These are phyloP conservation scores for Epinephelus fuscoguttatus DNA, from an alignment of 2,113 vertebrate genomes.

Conservation along the genomic window DNA sequence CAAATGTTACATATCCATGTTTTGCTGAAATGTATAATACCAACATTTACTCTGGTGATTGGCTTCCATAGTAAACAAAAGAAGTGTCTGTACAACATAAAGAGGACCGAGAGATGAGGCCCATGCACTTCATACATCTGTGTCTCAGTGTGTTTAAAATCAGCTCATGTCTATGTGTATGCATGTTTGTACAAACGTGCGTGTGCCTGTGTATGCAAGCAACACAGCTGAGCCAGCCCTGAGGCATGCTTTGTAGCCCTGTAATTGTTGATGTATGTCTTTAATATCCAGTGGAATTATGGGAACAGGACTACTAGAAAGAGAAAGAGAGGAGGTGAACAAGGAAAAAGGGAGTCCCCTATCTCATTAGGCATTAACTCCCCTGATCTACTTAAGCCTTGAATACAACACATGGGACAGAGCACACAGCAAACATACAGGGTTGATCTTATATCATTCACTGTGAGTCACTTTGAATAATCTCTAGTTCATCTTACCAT, in stretches of 20 bases:
- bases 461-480: not conserved
- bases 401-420: conserved; percentile 14
- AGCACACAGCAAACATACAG: not conserved
- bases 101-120: conserved; percentile 7
- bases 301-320: conserved; percentile 24
- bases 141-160: conserved; percentile 15
- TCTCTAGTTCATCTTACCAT: not conserved
- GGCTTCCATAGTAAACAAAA: not conserved
- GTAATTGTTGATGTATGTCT: conserved; percentile 83
- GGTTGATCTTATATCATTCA: not conserved
- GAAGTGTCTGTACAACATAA: not conserved
- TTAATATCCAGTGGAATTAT: conserved; percentile 77
- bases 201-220: conserved; percentile 11
- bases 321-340: conserved; percentile 23
- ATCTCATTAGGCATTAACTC: conserved; percentile 31
- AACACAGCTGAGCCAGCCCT: conserved; percentile 71
- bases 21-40: too few relatives aligned
- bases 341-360: conserved; percentile 15
- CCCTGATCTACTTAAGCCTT: conserved; percentile 29
- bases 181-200: not conserved
- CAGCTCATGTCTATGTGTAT: conserved; percentile 22
- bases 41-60: too few relatives aligned
- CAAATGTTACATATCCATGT: too few relatives aligned
- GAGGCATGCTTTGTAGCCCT: conserved; percentile 59
- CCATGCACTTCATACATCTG: not conserved